Conservation (phyloP, 2,113 vertebrate genomes). For the Pteruthius melanotis region DNA sequence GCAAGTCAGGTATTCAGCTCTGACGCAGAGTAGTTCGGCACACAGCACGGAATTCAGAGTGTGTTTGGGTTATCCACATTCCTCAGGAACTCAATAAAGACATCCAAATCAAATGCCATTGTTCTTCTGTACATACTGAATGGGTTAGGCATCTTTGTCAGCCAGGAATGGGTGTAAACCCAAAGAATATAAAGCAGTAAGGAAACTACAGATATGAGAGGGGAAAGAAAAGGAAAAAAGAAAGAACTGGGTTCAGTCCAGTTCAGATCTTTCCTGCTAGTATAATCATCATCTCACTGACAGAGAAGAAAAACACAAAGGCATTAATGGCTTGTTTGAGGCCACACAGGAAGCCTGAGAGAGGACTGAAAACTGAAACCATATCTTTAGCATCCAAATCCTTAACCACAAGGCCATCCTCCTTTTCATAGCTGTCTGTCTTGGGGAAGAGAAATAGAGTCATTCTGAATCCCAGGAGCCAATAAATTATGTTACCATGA, state of each 20-base stretch:
- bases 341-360: constrained; percentile 62
- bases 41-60: background rate
- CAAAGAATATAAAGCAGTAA: background rate
- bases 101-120: background rate
- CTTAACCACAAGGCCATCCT: constrained; percentile 61
- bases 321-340: constrained; percentile 56
- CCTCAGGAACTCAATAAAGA: background rate
- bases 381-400: constrained; percentile 42
- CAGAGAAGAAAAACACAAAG: constrained; percentile 55
- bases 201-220: background rate
- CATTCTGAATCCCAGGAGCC: constrained; percentile 14
- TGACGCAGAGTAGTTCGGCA: rapidly evolving
- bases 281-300: constrained; percentile 49
- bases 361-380: constrained; percentile 9
- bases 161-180: background rate
- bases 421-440: constrained; percentile 31
- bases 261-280: constrained; percentile 23
- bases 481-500: constrained; percentile 14
- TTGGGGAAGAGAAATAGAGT: constrained; percentile 43
- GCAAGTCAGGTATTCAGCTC: background rate
- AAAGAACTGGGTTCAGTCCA: background rate
- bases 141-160: background rate
- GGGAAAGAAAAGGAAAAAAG: rapidly evolving
- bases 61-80: background rate
- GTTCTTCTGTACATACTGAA: background rate